These are phyloP conservation scores for Ctena decussata DNA, from an alignment of 2,888 invertebrate genomes.

Conservation along the genomic window DNA sequence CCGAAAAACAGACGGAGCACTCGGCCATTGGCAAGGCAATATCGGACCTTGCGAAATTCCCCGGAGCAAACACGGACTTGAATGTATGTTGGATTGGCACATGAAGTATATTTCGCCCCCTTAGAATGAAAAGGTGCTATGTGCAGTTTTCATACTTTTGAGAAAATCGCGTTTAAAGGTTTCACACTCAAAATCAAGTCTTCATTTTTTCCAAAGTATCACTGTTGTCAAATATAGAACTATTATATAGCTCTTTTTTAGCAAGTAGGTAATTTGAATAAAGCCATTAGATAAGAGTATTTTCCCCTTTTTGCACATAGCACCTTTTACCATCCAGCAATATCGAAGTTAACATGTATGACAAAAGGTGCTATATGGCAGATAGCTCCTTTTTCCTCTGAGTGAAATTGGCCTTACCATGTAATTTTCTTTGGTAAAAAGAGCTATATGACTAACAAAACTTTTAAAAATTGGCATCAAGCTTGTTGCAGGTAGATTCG, in stretches of 20 bases:
- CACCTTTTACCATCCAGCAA: neutral
- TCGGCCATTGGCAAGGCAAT: no score
- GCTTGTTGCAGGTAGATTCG: neutral
- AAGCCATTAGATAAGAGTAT: neutral
- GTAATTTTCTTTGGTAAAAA: neutral
- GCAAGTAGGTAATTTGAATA: neutral
- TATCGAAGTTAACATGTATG: neutral
- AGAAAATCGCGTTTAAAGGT: constrained; percentile 35
- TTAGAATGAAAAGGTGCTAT: constrained; percentile 28
- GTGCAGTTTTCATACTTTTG: constrained; percentile 35
- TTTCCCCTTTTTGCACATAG: neutral
- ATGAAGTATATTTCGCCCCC: no score
- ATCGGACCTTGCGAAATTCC: no score
- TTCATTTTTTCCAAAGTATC: neutral
- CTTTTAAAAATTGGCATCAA: neutral
- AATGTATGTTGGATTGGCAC: no score
- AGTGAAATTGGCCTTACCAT: neutral
- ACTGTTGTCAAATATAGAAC: neutral
- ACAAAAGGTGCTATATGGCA: constrained; percentile 15
- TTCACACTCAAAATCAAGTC: neutral
- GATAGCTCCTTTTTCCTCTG: neutral
- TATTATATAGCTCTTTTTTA: neutral
- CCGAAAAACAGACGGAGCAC: no score
- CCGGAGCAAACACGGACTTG: no score
- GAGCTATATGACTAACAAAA: neutral